Percentiles rank a stretch among this genome's conserved stretches.
These are phyloP conservation scores for Trinorchestia longiramus DNA, from an alignment of 1,140 invertebrate species.

Conservation along the genomic window DNA sequence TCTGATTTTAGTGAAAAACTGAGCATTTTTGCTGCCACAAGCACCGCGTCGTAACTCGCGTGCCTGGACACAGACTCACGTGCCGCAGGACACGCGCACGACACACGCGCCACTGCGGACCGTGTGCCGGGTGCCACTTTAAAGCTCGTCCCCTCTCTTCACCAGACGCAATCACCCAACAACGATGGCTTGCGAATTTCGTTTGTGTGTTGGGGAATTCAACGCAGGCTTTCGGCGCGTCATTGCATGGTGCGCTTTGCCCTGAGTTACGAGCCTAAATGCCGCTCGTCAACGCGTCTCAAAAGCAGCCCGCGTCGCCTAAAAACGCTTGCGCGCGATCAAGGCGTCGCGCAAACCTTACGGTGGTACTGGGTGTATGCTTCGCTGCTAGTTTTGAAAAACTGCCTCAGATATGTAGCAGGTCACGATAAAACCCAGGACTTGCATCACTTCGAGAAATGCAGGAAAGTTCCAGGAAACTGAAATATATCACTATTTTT, in stretches of 20 bases:
- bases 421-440: background rate
- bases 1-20: no score
- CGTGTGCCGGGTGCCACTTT: no score
- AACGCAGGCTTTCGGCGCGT: background rate
- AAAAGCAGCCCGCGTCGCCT: background rate
- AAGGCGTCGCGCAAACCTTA: background rate
- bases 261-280: background rate
- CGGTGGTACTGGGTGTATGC: background rate
- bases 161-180: background rate
- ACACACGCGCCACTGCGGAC: no score
- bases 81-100: no score
- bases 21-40: no score
- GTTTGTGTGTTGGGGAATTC: conserved; percentile 11
- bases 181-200: conserved; percentile 37
- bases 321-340: background rate
- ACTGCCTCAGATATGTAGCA: background rate
- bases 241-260: background rate
- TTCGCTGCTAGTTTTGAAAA: background rate
- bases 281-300: background rate
- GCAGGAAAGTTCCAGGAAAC: background rate
- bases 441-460: background rate
- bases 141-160: background rate
- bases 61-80: no score
- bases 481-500: background rate
- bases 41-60: no score